A percentile compares a stretch with the other conserved stretches of the same genome.
These are phyloP conservation scores for Hydrotaea diabolus DNA, from an alignment of 2,888 invertebrate species.

Conservation along the genomic window DNA sequence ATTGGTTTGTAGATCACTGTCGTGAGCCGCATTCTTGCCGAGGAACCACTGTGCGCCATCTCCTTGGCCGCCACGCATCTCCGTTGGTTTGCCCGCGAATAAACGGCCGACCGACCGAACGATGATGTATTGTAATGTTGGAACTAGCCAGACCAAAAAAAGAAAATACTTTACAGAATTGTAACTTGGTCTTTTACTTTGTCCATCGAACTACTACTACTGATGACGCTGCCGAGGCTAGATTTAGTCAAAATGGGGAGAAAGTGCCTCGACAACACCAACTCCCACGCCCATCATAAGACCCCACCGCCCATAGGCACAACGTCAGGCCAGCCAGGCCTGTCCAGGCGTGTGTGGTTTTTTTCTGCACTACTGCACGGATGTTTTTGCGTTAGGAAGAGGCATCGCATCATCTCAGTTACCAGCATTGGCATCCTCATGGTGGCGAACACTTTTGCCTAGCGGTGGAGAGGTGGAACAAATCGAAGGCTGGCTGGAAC, in stretches of 20 bases:
- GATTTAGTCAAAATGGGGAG: conserved; percentile 5
- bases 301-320: conserved; percentile 30
- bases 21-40: too few relatives aligned
- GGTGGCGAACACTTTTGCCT: background rate
- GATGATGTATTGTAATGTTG: conserved; percentile 64
- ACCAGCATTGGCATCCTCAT: conserved; percentile 8
- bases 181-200: conserved; percentile 65
- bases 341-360: background rate
- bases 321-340: too few relatives aligned
- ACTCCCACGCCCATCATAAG: background rate
- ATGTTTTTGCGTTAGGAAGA: background rate
- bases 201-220: conserved; percentile 49
- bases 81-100: background rate
- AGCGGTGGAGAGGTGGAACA: background rate
- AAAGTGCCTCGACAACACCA: background rate
- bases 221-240: conserved; percentile 39
- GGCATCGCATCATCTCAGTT: conserved; percentile 33
- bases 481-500: conserved; percentile 6
- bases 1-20: too few relatives aligned
- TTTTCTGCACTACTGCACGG: conserved; percentile 22
- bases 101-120: conserved; percentile 38
- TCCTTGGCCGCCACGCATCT: background rate
- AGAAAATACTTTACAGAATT: conserved; percentile 59
- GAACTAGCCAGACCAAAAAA: conserved; percentile 45
- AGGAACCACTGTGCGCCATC: background rate